phyloP scores from a whole-genome alignment of 2,888 invertebrate genomes.

The Napeogenes sylphis region DNA sequence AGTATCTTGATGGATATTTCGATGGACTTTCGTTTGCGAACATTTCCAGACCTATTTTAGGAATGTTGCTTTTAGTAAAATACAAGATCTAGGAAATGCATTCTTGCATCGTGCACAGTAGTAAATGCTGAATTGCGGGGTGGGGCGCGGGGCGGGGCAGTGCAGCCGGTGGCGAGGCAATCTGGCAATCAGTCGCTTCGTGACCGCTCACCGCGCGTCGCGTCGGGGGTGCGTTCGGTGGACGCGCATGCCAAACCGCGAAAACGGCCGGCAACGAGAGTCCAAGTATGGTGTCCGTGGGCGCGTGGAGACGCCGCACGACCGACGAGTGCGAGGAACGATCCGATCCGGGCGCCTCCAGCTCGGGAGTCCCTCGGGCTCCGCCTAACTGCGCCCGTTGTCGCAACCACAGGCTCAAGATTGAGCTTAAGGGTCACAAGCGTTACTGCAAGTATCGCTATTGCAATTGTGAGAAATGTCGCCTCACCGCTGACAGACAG shows the following conservation, averaged over 20 bases:
- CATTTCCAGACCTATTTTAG: no score
- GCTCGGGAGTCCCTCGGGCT: slow-evolving; percentile 83
- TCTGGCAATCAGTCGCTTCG: slow-evolving; percentile 65
- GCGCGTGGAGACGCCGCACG: slow-evolving; percentile 70
- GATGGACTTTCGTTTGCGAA: no score
- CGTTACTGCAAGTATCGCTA: slow-evolving; percentile 91
- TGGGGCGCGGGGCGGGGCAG: slow-evolving; percentile 52
- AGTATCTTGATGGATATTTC: no score
- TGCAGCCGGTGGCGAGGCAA: slow-evolving; percentile 44
- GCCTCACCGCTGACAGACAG: slow-evolving; percentile 90
- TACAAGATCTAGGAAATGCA: slow-evolving; percentile 26
- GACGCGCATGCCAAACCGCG: slow-evolving; percentile 54
- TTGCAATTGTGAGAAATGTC: slow-evolving; percentile 88
- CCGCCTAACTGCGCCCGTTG: slow-evolving; percentile 96
- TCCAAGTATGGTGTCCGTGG: slow-evolving; percentile 67
- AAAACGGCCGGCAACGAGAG: slow-evolving; percentile 48
- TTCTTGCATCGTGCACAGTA: slow-evolving; percentile 56
- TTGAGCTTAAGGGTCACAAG: slow-evolving; percentile 94
- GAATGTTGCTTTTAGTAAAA: no score
- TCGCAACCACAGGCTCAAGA: slow-evolving; percentile 92
- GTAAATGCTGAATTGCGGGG: slow-evolving; percentile 62
- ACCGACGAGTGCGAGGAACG: slow-evolving; percentile 71
- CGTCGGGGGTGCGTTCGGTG: slow-evolving; percentile 50
- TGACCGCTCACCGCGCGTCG: slow-evolving; percentile 66
- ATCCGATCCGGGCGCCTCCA: slow-evolving; percentile 69